phyloP scores from a whole-genome alignment of 2,797 vertebrate genomes.

The Miichthys miiuy region DNA sequence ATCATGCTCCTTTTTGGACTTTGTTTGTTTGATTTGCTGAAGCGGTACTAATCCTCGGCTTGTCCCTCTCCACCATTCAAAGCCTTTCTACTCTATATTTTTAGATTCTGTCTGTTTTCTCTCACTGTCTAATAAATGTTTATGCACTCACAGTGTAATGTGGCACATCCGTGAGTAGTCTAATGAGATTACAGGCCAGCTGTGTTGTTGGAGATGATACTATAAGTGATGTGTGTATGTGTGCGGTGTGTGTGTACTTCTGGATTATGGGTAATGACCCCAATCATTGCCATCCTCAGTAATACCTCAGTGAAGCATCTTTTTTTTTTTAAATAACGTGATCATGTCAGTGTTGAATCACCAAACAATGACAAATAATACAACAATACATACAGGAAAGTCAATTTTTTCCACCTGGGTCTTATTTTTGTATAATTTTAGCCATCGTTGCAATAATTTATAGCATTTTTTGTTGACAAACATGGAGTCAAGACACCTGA shows the following conservation, averaged over 20 bases:
- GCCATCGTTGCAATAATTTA: background rate
- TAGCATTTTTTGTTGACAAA: background rate
- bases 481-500: background rate
- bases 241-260: slow-evolving; percentile 2
- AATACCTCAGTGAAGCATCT: background rate
- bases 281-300: background rate
- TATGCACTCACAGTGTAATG: slow-evolving; percentile 49
- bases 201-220: slow-evolving; percentile 43
- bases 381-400: background rate
- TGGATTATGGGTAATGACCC: slow-evolving; percentile 5
- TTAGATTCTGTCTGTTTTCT: slow-evolving; percentile 60
- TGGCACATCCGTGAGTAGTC: slow-evolving; percentile 37
- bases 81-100: slow-evolving; percentile 65
- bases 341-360: background rate
- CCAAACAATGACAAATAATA: background rate
- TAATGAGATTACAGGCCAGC: slow-evolving; percentile 61
- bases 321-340: background rate
- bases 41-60: slow-evolving; percentile 64
- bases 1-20: slow-evolving; percentile 55
- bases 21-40: slow-evolving; percentile 71
- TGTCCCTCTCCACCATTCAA: slow-evolving; percentile 58
- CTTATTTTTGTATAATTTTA: background rate
- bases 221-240: slow-evolving; percentile 22
- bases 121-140: slow-evolving; percentile 63
- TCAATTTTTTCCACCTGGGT: background rate